Base-by-base conservation (phyloP, 2,113 vertebrate genomes). In the Cyprichromis sp. region DNA sequence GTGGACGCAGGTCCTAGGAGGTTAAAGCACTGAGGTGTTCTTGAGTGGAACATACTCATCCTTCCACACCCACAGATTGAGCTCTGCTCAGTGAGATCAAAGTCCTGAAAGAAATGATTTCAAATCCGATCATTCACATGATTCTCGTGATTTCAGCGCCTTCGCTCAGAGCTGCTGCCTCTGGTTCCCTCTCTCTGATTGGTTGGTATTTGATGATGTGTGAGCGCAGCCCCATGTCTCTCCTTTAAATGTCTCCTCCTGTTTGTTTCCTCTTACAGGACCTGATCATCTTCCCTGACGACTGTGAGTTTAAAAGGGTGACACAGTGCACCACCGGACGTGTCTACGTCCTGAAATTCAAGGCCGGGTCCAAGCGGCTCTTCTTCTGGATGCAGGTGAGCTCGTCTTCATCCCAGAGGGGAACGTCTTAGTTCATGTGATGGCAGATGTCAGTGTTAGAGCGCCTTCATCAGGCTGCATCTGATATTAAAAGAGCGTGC, bases 301-400 rank as follows among this genome's bases (percentile, higher is more conserved):
- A 99, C 96, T 99, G 98, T 93, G 98, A 99, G 91, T 99, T 99
- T 93, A 99, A 99, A 95, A 94, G 97, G 10, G 98, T 99, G 80
- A 97, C 91, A 5, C 98, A 99, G 96, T 99, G 98, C 94, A 99
- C 98, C 16, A 99, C 98, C 0, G 98, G 98, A 63, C 97, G 98
- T 1, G 98, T 99, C 91, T 99, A 97, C 12, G 98, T 99, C 92
- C 96, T 99, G 90, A 99, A 99, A 93, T 99, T 99, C 88, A 99
- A 99, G 95, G 98, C 98, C 0, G 98, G 98, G 21, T 99, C 98
- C 55, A 99, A 99, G 87, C 96, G 98, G 5, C 98, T 99, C 52
- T 99, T 99, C 96, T 99, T 99, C 90, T 99, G 98, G 98, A 99
- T 99, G 98, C 98, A 99, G 98, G 98, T 99, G 84, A 83, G 16